Evolutionary conservation across 2,113 vertebrate species (phyloP).

Genomic region (Aix galericulata): DNA sequence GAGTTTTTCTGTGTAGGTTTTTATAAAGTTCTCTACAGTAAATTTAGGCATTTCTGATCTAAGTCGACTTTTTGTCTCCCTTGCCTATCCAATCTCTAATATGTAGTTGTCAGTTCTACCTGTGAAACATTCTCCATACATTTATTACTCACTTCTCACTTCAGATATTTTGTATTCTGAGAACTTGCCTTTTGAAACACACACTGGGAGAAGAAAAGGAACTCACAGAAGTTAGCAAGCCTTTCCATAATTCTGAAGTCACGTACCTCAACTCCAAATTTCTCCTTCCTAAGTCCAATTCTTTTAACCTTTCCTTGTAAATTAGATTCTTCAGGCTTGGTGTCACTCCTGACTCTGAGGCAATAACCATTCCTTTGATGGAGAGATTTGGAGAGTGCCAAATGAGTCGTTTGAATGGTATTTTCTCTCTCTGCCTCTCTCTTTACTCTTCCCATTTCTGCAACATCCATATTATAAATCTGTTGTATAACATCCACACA

Average conservation of each 20-base stretch:
- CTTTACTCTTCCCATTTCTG: not conserved
- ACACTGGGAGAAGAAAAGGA: not conserved
- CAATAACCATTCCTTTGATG: not conserved
- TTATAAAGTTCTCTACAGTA: not conserved
- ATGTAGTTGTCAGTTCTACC: not conserved
- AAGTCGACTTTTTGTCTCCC: not conserved
- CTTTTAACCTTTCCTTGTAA: conserved; percentile 10
- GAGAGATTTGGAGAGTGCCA: not conserved
- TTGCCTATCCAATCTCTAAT: not conserved
- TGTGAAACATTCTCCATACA: not conserved
- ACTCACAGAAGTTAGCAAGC: not conserved
- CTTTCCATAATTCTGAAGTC: not conserved
- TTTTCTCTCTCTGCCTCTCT: not conserved
- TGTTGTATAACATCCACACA: not conserved
- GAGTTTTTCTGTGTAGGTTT: not conserved
- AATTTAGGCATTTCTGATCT: not conserved
- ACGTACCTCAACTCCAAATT: not conserved
- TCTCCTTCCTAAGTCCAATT: not conserved
- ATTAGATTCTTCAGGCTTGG: not conserved
- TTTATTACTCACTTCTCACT: conserved; percentile 23
- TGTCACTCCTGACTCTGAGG: not conserved
- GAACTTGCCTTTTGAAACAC: not conserved
- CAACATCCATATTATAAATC: not conserved
- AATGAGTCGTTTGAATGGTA: not conserved
- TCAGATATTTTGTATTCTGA: not conserved